A percentile compares a stretch with the other conserved stretches of the same genome.
phyloP scores from a whole-genome alignment of 2,797 vertebrate species.

The Pogoniulus pusillus region DNA sequence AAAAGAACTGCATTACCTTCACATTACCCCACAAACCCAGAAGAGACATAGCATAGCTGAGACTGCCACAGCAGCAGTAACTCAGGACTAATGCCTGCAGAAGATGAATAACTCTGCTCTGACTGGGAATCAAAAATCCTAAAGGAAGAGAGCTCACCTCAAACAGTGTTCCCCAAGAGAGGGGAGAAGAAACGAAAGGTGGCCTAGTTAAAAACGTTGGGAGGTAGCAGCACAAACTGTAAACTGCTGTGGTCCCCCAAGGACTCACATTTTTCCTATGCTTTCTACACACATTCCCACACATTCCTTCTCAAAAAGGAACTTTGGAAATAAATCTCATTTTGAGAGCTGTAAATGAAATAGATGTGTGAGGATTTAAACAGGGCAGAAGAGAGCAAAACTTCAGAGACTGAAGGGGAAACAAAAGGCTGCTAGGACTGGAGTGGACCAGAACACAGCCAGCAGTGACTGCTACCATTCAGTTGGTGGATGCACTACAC shows the following conservation, averaged over 20 bases:
- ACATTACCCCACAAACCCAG: slow-evolving; percentile 49
- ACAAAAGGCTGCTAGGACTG: neutral
- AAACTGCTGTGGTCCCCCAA: neutral
- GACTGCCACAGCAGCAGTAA: neutral
- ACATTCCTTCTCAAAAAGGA: slow-evolving; percentile 16
- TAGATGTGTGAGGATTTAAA: slow-evolving; percentile 29
- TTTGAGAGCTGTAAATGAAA: slow-evolving; percentile 30
- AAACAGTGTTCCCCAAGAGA: neutral
- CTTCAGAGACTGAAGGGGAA: neutral
- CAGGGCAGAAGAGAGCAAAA: neutral
- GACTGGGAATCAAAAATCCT: slow-evolving; percentile 24
- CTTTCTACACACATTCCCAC: slow-evolving; percentile 13
- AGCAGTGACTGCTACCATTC: neutral
- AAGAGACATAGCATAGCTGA: slow-evolving; percentile 11
- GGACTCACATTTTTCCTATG: neutral
- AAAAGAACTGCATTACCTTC: slow-evolving; percentile 56
- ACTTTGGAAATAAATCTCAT: slow-evolving; percentile 32
- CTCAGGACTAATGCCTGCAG: neutral
- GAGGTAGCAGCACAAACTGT: slow-evolving; percentile 29
- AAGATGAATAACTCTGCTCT: neutral
- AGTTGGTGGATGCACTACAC: rapidly evolving
- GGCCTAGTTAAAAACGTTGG: slow-evolving; percentile 5
- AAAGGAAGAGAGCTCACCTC: slow-evolving; percentile 27
- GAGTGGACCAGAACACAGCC: neutral
- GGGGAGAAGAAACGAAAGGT: neutral